phyloP scores from a whole-genome alignment of 2,888 invertebrate species.

The Philaethria dido region DNA sequence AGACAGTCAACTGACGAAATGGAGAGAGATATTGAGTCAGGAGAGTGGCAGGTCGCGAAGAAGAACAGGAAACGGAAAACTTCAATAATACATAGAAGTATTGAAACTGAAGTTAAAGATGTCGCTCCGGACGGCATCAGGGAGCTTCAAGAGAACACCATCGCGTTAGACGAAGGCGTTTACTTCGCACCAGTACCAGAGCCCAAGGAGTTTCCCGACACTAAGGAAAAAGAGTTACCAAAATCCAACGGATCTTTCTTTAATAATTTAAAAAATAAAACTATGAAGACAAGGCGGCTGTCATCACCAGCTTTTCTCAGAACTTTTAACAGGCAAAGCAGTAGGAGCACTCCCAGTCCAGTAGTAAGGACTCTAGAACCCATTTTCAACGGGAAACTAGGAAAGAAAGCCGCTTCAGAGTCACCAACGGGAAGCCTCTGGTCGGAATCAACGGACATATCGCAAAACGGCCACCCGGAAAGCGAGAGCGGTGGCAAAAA shows the following conservation, averaged over 20 bases:
- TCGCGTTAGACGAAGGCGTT: conserved; percentile 83
- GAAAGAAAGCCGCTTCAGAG: conserved; percentile 69
- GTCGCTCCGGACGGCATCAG: conserved; percentile 65
- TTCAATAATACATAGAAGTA: conserved; percentile 67
- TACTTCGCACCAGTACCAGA: conserved; percentile 79
- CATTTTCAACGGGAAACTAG: conserved; percentile 68
- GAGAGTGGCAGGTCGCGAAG: conserved; percentile 75
- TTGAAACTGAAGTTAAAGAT: conserved; percentile 62
- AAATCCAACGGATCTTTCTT: conserved; percentile 80
- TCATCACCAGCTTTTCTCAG: conserved; percentile 85
- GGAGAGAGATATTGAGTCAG: conserved; percentile 76
- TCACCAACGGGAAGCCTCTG: conserved; percentile 77
- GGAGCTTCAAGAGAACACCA: conserved; percentile 75
- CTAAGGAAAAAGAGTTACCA: conserved; percentile 61
- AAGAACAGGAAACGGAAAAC: conserved; percentile 80
- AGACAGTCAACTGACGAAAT: conserved; percentile 85
- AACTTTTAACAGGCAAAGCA: conserved; percentile 80
- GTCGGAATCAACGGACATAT: conserved; percentile 78
- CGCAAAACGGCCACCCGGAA: conserved; percentile 67
- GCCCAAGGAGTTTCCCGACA: conserved; percentile 66
- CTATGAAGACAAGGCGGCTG: conserved; percentile 79
- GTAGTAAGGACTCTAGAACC: conserved; percentile 64
- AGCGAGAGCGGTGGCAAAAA: conserved; percentile 68
- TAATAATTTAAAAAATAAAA: conserved; percentile 74
- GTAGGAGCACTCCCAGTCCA: conserved; percentile 71